These are phyloP conservation scores for Myotis davidii DNA, from an alignment of 2,113 vertebrate species.

Conservation along the genomic window DNA sequence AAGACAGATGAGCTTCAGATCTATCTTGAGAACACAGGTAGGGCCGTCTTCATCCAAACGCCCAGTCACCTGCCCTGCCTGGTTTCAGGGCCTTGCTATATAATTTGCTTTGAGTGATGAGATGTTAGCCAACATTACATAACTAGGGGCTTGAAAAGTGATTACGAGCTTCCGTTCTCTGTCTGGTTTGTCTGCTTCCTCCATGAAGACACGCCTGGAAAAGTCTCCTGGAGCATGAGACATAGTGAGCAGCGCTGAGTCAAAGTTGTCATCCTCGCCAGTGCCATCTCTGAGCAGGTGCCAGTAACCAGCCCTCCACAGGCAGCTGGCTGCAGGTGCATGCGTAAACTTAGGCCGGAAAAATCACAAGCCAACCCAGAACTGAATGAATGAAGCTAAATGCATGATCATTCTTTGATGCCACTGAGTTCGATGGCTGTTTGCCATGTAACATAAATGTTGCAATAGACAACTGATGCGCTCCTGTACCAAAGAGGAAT, in stretches of 20 bases:
- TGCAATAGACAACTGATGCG: background rate
- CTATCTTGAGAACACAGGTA: background rate
- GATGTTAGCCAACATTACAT: background rate
- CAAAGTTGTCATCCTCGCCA: background rate
- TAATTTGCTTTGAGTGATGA: background rate
- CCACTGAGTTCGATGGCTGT: background rate
- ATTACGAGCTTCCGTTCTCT: background rate
- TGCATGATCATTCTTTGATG: background rate
- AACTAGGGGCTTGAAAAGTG: background rate
- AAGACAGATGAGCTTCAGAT: background rate
- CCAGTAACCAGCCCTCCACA: background rate
- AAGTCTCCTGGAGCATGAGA: background rate
- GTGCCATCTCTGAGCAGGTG: background rate
- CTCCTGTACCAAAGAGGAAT: background rate
- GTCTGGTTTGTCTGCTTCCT: background rate
- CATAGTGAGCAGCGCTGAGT: background rate
- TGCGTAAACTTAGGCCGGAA: background rate
- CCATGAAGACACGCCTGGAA: background rate
- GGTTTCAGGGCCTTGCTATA: background rate
- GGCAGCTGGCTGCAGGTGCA: background rate
- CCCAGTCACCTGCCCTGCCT: background rate
- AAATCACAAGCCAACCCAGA: too few relatives aligned
- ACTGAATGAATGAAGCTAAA: background rate
- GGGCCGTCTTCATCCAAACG: accelerated
- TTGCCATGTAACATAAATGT: background rate